phyloP scores from a whole-genome alignment of 2,888 invertebrate species.

The Eueremaeus valkanovi region DNA sequence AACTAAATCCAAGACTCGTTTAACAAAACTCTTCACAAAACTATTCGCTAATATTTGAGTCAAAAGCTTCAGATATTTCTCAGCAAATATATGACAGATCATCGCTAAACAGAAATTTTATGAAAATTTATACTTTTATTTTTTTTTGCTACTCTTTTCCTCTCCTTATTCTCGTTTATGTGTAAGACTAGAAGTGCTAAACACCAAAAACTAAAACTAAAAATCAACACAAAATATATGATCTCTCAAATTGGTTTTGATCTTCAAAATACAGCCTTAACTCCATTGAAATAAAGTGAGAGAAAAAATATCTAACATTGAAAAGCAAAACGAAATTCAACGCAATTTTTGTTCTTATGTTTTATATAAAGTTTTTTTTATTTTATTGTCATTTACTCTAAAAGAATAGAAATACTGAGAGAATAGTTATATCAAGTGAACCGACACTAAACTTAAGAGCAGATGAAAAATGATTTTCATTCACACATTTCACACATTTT shows the following conservation, averaged over 20 bases:
- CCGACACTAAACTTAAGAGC: slow-evolving; percentile 12
- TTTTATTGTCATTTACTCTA: slow-evolving; percentile 16
- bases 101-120: background rate
- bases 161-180: no score
- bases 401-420: background rate
- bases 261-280: slow-evolving; percentile 10
- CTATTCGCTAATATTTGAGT: background rate
- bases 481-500: slow-evolving; percentile 16
- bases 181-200: background rate
- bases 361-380: background rate
- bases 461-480: slow-evolving; percentile 33
- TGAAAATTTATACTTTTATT: slow-evolving; percentile 1
- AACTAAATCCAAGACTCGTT: background rate
- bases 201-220: slow-evolving; percentile 11
- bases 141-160: no score
- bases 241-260: slow-evolving; percentile 12
- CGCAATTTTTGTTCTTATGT: background rate
- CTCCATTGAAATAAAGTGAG: background rate
- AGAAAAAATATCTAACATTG: background rate
- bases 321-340: background rate
- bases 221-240: slow-evolving; percentile 2
- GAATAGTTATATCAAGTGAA: background rate
- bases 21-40: background rate
- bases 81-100: background rate
- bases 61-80: background rate